Evolutionary conservation across 2,797 vertebrate genomes (phyloP), one percentile per base, ranked within the genome.

Genomic region (Microcaecilia unicolor): DNA sequence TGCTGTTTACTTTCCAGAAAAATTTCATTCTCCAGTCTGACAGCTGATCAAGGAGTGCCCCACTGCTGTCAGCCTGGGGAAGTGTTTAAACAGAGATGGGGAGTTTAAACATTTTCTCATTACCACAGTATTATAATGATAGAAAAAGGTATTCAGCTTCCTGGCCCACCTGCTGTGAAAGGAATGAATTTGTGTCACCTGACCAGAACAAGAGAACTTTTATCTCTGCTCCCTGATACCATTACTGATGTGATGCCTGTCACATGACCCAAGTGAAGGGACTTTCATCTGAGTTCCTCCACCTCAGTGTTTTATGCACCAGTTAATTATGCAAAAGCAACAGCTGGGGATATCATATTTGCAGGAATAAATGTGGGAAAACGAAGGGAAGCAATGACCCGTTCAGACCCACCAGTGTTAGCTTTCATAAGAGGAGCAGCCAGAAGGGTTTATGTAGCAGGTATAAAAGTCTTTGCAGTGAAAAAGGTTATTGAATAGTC

Each of bases 21-120:
- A 72, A 72, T 41, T 67, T 75, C 66, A 67, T 71, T 78, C 82
- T 72, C 65, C 70, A 47, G 60, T 67, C 59, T 78, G 80, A 81
- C 80, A 79, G 76, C 40, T 80, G 81, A 85, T 83, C 80, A 84
- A 83, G 78, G 73, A 55, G 60, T 67, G 61, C 53, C 62, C 61
- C 72, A 55, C 74, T 71, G 74, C 81, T 85, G 80, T 80, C 81
- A 80, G 76, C 70, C 77, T 55, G 76, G 62, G 80, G 74, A 76
- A 67, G 60, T 75, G 74, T 80, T 82, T 80, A 80, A 84, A 83
- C 78, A 77, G 44, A 50, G 67, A 79, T 71, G 64, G 66, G 68
- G 64, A 79, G 74, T 80, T 83, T 77, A 80, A 83, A 81, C 77
- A 76, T 74, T 80, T 78, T 78, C 78, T 84, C 80, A 84, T 83